Conservation (phyloP, 2,888 invertebrate genomes). For the Archips xylosteana region DNA sequence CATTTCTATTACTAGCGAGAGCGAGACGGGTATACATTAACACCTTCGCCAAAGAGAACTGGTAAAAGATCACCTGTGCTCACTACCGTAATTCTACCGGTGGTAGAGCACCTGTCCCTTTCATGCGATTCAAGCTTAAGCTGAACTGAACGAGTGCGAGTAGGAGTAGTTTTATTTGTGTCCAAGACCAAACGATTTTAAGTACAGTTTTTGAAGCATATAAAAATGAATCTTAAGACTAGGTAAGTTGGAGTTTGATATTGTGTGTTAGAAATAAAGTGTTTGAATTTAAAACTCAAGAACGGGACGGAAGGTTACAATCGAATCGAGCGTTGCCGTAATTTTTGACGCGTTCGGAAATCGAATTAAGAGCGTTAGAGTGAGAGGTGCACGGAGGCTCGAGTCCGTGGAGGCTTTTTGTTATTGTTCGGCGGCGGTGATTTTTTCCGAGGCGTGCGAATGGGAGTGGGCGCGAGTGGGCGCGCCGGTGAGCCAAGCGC, state of each 20-base stretch:
- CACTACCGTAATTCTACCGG: constrained; percentile 84
- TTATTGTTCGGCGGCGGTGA: constrained; percentile 81
- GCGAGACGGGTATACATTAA: constrained; percentile 75
- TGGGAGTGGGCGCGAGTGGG: constrained; percentile 85
- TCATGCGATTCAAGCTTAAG: constrained; percentile 82
- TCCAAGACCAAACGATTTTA: constrained; percentile 56
- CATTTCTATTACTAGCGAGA: constrained; percentile 54
- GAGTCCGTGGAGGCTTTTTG: constrained; percentile 76
- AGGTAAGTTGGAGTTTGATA: constrained; percentile 38
- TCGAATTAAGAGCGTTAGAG: constrained; percentile 84
- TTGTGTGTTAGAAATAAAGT: constrained; percentile 31
- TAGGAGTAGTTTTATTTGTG: constrained; percentile 77
- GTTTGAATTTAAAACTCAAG: constrained; percentile 59
- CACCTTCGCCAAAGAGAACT: constrained; percentile 74
- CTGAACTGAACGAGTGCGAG: constrained; percentile 83
- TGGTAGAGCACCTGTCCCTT: constrained; percentile 85
- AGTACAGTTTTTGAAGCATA: constrained; percentile 36
- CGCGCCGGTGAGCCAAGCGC: constrained; percentile 82
- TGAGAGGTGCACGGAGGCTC: constrained; percentile 79
- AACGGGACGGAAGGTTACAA: constrained; percentile 80
- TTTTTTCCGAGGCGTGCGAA: constrained; percentile 84
- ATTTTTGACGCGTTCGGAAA: constrained; percentile 84
- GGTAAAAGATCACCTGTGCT: constrained; percentile 85
- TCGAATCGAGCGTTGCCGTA: constrained; percentile 78
- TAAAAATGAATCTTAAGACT: constrained; percentile 52